Percentiles rank a stretch among this genome's conserved stretches.
phyloP scores from a whole-genome alignment of 2,888 invertebrate genomes.

The Chromoteleia sp. region DNA sequence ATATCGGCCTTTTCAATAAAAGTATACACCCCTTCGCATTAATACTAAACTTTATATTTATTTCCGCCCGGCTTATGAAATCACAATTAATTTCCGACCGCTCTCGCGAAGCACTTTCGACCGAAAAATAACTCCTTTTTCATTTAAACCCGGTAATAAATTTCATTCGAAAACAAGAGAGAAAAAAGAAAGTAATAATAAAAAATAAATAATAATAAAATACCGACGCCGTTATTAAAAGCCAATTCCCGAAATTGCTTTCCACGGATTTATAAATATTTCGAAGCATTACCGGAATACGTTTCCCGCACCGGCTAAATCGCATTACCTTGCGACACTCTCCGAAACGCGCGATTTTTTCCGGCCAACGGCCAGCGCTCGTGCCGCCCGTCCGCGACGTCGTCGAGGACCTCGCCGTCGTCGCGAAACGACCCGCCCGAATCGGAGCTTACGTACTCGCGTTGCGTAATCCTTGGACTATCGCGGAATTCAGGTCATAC shows the following conservation, averaged over 20 bases:
- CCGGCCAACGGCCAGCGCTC: too few species aligned
- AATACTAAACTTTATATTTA: slow-evolving; percentile 29
- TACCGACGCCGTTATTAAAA: slow-evolving; percentile 15
- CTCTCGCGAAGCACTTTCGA: slow-evolving; percentile 10
- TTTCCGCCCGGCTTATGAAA: slow-evolving; percentile 18
- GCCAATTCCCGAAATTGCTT: slow-evolving; percentile 38
- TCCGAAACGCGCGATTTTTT: too few species aligned
- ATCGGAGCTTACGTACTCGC: slow-evolving; percentile 38
- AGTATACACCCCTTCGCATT: background rate
- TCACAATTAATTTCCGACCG: slow-evolving; percentile 22
- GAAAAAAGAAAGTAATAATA: too few species aligned
- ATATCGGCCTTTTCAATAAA: slow-evolving; percentile 48
- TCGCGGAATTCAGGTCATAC: slow-evolving; percentile 82
- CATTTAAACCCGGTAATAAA: slow-evolving; percentile 13
- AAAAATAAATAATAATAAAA: too few species aligned
- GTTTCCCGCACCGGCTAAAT: slow-evolving; percentile 2
- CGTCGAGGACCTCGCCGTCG: too few species aligned
- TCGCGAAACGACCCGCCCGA: too few species aligned
- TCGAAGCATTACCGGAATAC: slow-evolving; percentile 19
- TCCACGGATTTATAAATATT: slow-evolving; percentile 25
- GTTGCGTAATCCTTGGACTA: slow-evolving; percentile 80
- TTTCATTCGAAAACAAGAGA: slow-evolving; percentile 11
- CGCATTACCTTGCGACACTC: background rate
- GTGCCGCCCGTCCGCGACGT: too few species aligned
- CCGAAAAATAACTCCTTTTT: slow-evolving; percentile 25